phyloP scores from a whole-genome alignment of 2,113 vertebrate genomes.

The Sterna hirundo region DNA sequence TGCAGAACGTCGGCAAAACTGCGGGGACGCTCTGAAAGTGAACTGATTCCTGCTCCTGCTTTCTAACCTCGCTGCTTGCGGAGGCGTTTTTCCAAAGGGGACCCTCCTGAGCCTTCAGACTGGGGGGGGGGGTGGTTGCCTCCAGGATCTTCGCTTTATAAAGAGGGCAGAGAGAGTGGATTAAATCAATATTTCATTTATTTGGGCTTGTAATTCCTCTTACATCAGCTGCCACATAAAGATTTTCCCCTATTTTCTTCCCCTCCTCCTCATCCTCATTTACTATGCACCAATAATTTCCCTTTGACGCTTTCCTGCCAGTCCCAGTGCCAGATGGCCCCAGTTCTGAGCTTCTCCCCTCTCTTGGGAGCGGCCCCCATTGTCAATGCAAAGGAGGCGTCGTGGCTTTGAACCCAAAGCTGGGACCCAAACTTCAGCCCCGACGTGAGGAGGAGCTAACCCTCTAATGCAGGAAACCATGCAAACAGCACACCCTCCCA shows the following conservation, averaged over 20 bases:
- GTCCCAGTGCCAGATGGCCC: constrained; percentile 70
- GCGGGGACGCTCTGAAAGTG: neutral
- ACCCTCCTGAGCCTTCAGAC: neutral
- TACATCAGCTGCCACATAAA: constrained; percentile 59
- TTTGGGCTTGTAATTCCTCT: constrained; percentile 64
- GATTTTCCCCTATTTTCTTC: constrained; percentile 33
- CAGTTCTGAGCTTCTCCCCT: constrained; percentile 57
- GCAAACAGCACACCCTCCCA: constrained; percentile 66
- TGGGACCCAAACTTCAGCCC: constrained; percentile 59
- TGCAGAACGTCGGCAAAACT: neutral
- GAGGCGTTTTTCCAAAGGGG: neutral
- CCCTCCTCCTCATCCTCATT: constrained; percentile 59
- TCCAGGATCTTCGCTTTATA: neutral
- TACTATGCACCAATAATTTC: constrained; percentile 70
- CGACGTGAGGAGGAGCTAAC: constrained; percentile 6
- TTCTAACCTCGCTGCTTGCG: neutral
- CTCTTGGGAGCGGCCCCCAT: constrained; percentile 65
- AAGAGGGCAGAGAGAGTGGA: constrained; percentile 49
- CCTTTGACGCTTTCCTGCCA: constrained; percentile 60
- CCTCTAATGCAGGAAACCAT: constrained; percentile 55
- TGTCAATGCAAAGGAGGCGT: constrained; percentile 68
- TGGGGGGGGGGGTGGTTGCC: neutral
- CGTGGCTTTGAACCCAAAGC: constrained; percentile 67
- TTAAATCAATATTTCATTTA: constrained; percentile 64
- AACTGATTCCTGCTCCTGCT: neutral